Evolutionary conservation across 92 coral and sea anemone species (phyloP), one percentile per base, ranked within the genome.

Genomic region (Porites rus): DNA sequence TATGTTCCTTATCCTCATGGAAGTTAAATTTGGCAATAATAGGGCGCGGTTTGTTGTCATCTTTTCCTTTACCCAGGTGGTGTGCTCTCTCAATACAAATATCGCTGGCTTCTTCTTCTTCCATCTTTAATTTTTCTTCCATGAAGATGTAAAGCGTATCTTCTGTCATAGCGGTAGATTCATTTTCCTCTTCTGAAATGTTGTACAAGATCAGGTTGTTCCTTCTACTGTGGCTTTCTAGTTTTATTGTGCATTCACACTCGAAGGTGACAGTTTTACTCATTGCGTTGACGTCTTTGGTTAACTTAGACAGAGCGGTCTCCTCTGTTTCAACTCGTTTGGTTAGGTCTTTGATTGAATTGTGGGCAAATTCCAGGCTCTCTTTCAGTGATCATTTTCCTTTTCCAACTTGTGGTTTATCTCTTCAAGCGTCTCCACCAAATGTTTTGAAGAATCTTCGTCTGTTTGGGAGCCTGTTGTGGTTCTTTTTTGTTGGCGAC

Each of bases 201-300:
- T n/a, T 28, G 52, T 60, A 79, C 61, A 77, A 86, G 21, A 65
- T 77, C 10, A 85, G 67, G 46, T 85, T 85, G 58, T 77, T 77
- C 50, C 84, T 4, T 77, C 89, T 70, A 73, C 89, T 86, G 59
- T 78, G 84, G 11, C 89, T 69, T 60, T 86, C 84, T 6, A 78
- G 6, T 22, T 60, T 77, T 69, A 56, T 66, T 10, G 78, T 79
- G 11, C 64, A 51, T 51, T 78, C 76, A n/a, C 46, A 46, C 25
- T 85, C 63, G n/a, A 76, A 21, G 53, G 10, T 21, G 8, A 52
- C 66, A 60, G 66, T 31, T 28, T 85, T 56, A 17, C 60, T 56
- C 6, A 77, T 50, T 6, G 54, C 43, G 18, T 58, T 56, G 18
- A 86, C 80, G 70, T 71, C 31, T 86, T 86, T 16, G 24, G 63